Evolutionary conservation across 1,140 invertebrate species (phyloP).

Genomic region (Paracyclopina nana): DNA sequence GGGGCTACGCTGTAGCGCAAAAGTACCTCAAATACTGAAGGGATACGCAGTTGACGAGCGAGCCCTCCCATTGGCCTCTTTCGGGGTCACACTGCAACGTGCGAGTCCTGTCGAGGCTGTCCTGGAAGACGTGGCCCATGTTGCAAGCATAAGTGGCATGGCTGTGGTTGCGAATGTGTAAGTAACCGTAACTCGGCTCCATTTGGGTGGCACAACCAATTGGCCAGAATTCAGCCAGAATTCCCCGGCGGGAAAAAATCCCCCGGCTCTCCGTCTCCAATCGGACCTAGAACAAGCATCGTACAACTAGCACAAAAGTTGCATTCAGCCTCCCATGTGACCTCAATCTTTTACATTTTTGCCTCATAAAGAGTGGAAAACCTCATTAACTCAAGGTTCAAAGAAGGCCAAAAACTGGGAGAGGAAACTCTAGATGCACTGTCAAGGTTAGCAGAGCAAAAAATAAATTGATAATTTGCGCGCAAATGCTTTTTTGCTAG

Average conservation of each 20-base stretch:
- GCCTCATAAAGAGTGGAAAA: no score
- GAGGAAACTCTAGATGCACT: no score
- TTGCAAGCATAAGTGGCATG: neutral
- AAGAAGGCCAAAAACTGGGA: no score
- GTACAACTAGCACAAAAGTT: no score
- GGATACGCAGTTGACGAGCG: neutral
- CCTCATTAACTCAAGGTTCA: no score
- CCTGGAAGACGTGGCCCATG: neutral
- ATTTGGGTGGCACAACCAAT: neutral
- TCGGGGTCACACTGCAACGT: neutral
- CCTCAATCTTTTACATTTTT: no score
- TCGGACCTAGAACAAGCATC: neutral
- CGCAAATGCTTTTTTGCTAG: no score
- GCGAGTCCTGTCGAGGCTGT: neutral
- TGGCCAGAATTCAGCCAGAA: conserved; percentile 1
- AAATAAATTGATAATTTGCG: no score
- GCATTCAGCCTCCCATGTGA: no score
- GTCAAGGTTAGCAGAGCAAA: no score
- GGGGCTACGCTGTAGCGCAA: no score
- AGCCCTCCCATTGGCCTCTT: no score
- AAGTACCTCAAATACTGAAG: neutral
- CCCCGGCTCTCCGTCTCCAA: neutral
- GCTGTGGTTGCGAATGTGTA: neutral
- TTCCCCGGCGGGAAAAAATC: neutral
- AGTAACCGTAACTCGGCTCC: neutral